Conservation (phyloP, 1,140 invertebrate genomes). For the Adelges cooleyi region DNA sequence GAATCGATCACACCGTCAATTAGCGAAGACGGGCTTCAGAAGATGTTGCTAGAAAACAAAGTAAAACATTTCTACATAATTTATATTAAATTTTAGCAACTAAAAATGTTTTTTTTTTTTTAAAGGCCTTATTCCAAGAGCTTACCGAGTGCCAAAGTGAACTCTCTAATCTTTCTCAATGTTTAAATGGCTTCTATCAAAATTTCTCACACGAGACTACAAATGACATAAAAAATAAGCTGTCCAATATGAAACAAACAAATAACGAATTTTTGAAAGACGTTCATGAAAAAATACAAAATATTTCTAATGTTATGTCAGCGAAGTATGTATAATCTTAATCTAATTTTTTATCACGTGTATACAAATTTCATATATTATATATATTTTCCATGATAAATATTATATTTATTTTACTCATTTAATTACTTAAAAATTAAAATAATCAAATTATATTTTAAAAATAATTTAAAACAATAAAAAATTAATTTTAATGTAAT, state of each 20-base stretch:
- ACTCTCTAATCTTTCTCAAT: slow-evolving; percentile 63
- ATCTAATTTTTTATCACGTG: no score
- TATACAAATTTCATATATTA: no score
- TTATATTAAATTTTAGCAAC: background rate
- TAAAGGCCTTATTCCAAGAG: slow-evolving; percentile 58
- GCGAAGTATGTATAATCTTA: background rate
- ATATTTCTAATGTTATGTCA: slow-evolving; percentile 10
- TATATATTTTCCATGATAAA: no score
- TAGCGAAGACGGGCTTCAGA: slow-evolving; percentile 56
- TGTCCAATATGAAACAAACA: background rate
- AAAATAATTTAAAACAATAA: no score
- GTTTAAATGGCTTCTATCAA: slow-evolving; percentile 62
- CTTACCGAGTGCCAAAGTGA: slow-evolving; percentile 70
- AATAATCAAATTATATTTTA: no score
- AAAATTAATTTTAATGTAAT: no score
- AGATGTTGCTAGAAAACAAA: slow-evolving; percentile 57
- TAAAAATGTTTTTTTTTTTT: slow-evolving; percentile 14
- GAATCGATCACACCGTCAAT: slow-evolving; percentile 44
- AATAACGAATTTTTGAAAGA: slow-evolving; percentile 11
- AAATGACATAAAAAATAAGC: background rate
- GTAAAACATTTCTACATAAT: slow-evolving; percentile 22
- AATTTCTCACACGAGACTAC: slow-evolving; percentile 64
- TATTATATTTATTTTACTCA: no score
- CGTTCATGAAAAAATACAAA: background rate
- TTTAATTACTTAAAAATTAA: no score